Conservation (phyloP, 1,140 invertebrate genomes). For the Octopus bimaculoides region DNA sequence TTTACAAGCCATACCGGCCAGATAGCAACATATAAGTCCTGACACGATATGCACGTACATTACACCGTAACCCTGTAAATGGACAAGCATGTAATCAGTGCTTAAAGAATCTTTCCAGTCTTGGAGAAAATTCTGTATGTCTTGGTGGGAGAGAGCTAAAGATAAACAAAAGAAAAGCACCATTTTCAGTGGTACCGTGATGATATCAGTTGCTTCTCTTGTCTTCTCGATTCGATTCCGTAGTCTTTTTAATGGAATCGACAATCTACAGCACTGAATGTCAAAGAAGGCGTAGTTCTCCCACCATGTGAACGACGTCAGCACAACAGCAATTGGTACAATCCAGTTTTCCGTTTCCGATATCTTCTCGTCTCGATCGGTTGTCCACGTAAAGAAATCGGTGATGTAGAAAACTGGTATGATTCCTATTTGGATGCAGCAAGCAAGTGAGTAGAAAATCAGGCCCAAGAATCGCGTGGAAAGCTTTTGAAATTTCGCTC, state of each 20-base stretch:
- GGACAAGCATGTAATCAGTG: constrained; percentile 12
- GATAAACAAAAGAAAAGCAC: constrained; percentile 37
- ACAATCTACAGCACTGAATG: constrained; percentile 43
- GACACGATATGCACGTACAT: constrained; percentile 45
- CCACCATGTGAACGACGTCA: constrained; percentile 94
- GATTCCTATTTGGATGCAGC: constrained; percentile 28
- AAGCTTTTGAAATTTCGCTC: constrained; percentile 22
- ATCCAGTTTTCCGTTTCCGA: constrained; percentile 64
- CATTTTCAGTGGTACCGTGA: constrained; percentile 45
- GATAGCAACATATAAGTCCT: constrained; percentile 46
- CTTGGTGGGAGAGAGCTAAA: constrained; percentile 21
- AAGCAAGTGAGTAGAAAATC: neutral
- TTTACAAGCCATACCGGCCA: constrained; percentile 51
- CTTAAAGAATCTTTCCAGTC: constrained; percentile 21
- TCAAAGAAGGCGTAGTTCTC: constrained; percentile 88
- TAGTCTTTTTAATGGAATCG: constrained; percentile 38
- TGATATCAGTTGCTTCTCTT: constrained; percentile 41
- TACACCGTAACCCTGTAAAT: constrained; percentile 33
- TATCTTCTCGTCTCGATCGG: constrained; percentile 25
- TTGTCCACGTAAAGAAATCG: constrained; percentile 32
- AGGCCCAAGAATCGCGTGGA: constrained; percentile 19
- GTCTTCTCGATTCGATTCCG: constrained; percentile 38
- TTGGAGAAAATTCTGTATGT: constrained; percentile 30
- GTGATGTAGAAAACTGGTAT: constrained; percentile 36
- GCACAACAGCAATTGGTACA: constrained; percentile 77